Base-by-base conservation (phyloP, 2,797 vertebrate species). In the Anas bahamensis region DNA sequence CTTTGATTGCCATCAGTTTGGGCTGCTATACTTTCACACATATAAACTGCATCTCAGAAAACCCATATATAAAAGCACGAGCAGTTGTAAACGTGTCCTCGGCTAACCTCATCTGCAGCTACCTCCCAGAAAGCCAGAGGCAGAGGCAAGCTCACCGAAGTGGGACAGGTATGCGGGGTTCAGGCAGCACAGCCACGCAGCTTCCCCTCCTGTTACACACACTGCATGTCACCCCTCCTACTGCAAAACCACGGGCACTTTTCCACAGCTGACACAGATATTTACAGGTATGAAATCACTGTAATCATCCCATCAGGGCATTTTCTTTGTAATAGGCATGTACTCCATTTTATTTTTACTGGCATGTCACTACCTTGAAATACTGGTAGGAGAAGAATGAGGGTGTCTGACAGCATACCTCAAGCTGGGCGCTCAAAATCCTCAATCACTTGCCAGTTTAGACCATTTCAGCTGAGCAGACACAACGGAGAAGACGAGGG, bases 161-260 rank as follows among this genome's bases (percentile, higher is more conserved):
- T 76, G 50, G 55, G 33, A 79, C 29, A 29, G 29, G 33, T 19
- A 71, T 74, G 59, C 42, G 53, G 66, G 69, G 52, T 57, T 71
- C 4, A 0, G 73, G 42, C 24, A 52, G 7, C 0, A 2, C 0
- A 0, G 16, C 2, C 4, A 31, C 24, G 24, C 69, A 55, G 52
- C 37, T 73, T 88, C 52, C 42, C 23, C 24, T 86, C 1, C 0
- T 5, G 23, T 52, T 41, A 2, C 9, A 3, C 14, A 48, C 17
- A 7, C 0, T 10, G 18, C 21, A 2, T 2, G 10, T 76, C 37
- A 33, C 28, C 31, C 28, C 37, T 90, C 14, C 64, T 55, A 5
- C 37, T 37, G n/a, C 37, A 52, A 52, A 59, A 31, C 41, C 73
- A 78, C 16, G 35, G 14, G 53, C 57, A 41, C 9, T 59, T 80